Conservation (phyloP, 1,140 invertebrate species). For the Chymomyza costata region DNA sequence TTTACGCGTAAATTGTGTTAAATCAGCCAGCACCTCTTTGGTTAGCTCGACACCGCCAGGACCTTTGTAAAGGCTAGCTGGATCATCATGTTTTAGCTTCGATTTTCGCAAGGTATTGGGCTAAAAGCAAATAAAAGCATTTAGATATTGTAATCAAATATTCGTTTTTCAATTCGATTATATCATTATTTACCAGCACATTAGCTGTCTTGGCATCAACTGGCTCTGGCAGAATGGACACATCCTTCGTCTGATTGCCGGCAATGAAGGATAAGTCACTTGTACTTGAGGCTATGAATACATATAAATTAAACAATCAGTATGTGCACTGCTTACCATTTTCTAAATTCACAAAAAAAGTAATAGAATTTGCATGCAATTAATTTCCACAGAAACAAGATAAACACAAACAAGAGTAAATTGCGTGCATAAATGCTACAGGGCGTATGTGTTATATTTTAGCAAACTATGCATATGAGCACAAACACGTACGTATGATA, state of each 20-base stretch:
- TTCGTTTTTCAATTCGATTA: too few species aligned
- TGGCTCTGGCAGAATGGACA: constrained; percentile 67
- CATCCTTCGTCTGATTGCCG: constrained; percentile 60
- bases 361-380: too few species aligned
- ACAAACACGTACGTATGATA: too few species aligned
- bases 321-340: too few species aligned
- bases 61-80: constrained; percentile 74
- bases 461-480: too few species aligned
- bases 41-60: constrained; percentile 77
- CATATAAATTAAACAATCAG: neutral
- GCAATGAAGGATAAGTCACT: constrained; percentile 70
- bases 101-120: constrained; percentile 70
- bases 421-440: too few species aligned
- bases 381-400: too few species aligned
- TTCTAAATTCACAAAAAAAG: too few species aligned
- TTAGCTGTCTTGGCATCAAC: constrained; percentile 51
- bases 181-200: constrained; percentile 48
- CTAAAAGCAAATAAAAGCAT: too few species aligned
- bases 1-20: constrained; percentile 85
- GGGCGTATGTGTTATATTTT: too few species aligned
- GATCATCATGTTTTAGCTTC: constrained; percentile 71
- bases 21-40: constrained; percentile 80
- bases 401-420: too few species aligned
- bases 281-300: constrained; percentile 69
- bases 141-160: too few species aligned